Conservation (phyloP, 2,113 vertebrate genomes). For the Haplochromis vanheusdeni region DNA sequence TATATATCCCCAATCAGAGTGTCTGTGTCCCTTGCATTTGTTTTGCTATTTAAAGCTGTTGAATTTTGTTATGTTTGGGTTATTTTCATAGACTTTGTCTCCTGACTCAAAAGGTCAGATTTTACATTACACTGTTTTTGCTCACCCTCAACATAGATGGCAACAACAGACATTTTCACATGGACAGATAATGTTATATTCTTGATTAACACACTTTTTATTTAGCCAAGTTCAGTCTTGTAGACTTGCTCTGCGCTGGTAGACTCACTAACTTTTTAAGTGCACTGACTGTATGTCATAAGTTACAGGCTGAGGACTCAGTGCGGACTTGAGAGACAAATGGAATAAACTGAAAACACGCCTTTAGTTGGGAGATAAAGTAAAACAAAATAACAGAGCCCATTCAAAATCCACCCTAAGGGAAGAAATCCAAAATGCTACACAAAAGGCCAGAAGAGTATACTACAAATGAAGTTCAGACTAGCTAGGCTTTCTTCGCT, state of each 20-base stretch:
- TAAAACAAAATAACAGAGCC: not conserved
- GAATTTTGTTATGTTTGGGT: not conserved
- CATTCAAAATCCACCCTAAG: not conserved
- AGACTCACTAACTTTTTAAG: not conserved
- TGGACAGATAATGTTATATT: not conserved
- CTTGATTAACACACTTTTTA: not conserved
- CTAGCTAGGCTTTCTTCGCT: not conserved
- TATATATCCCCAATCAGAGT: not conserved
- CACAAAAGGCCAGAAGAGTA: not conserved
- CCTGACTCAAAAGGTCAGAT: not conserved
- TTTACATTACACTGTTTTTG: not conserved
- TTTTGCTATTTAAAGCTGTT: not conserved
- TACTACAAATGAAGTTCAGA: not conserved
- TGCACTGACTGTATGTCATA: not conserved
- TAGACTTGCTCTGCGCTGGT: not conserved
- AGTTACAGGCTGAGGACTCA: not conserved
- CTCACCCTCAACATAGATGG: not conserved
- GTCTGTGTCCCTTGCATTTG: not conserved
- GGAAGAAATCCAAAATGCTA: not conserved
- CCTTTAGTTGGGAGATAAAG: not conserved
- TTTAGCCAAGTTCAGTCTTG: not conserved
- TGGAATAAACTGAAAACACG: not conserved
- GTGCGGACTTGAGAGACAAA: not conserved
- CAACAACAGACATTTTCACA: not conserved
- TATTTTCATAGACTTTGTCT: not conserved